Conservation (phyloP, 2,797 vertebrate species). For the Eulemur albifrons region DNA sequence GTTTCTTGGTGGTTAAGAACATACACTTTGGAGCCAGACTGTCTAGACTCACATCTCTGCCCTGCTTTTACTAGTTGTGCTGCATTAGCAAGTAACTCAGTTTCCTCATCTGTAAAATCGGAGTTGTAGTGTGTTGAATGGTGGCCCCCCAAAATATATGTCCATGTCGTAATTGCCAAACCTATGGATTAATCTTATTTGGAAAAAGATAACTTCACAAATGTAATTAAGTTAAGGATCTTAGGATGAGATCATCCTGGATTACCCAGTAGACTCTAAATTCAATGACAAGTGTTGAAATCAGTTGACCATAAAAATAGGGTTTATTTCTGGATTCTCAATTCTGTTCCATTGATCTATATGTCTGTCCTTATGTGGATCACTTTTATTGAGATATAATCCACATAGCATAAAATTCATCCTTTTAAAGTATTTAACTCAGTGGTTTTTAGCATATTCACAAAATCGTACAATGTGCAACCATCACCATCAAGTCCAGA, state of each 20-base stretch:
- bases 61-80: background rate
- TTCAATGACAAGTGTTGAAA: background rate
- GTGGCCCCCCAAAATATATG: background rate
- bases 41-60: background rate
- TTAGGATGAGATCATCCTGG: background rate
- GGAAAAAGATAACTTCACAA: background rate
- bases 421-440: background rate
- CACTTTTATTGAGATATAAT: background rate
- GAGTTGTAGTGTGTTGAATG: background rate
- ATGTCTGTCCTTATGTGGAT: background rate
- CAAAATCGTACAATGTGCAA: background rate
- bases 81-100: background rate
- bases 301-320: slow-evolving; percentile 3
- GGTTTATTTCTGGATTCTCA: slow-evolving; percentile 1
- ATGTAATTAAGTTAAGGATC: background rate
- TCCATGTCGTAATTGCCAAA: background rate
- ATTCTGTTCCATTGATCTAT: background rate
- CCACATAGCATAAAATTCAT: background rate
- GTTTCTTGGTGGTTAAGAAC: background rate
- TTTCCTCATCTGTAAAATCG: background rate
- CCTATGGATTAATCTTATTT: background rate
- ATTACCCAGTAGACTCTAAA: background rate
- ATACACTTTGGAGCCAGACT: background rate
- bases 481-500: background rate
- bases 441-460: slow-evolving; percentile 10